Evolutionary conservation across 2,888 invertebrate genomes (phyloP).

Genomic region (Orthosia incerta): DNA sequence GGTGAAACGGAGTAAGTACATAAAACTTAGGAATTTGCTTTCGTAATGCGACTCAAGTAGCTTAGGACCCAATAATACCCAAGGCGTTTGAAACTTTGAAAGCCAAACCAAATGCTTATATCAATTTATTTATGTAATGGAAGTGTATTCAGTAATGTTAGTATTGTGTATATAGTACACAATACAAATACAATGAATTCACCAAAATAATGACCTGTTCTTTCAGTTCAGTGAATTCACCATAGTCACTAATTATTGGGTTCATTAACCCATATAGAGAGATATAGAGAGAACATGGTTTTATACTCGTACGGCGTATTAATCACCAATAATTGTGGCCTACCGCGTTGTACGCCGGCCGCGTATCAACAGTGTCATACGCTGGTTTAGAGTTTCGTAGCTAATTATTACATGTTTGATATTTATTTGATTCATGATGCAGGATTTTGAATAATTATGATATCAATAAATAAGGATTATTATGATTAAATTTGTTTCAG

Average conservation of each 20-base stretch:
- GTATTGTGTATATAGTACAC: neutral
- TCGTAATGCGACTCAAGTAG: too few relatives aligned
- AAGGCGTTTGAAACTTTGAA: too few relatives aligned
- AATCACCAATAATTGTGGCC: constrained; percentile 33
- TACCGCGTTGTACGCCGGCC: constrained; percentile 20
- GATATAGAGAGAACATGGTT: constrained; percentile 7
- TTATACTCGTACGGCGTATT: constrained; percentile 16
- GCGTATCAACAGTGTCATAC: constrained; percentile 12
- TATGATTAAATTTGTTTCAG: neutral
- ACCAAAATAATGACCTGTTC: neutral
- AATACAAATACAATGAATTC: neutral
- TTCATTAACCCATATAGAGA: constrained; percentile 6
- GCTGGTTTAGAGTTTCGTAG: constrained; percentile 22
- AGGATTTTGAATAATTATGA: constrained; percentile 4
- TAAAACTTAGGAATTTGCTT: too few relatives aligned
- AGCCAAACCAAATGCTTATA: neutral
- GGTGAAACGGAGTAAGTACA: too few relatives aligned
- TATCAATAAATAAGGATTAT: neutral
- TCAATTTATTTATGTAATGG: neutral
- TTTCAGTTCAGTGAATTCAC: neutral
- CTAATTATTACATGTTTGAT: constrained; percentile 16
- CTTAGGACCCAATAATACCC: too few relatives aligned
- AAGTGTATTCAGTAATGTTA: neutral
- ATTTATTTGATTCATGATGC: neutral
- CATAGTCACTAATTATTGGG: constrained; percentile 6